Percentiles rank a stretch among this genome's conserved stretches.
phyloP scores from a whole-genome alignment of 1,140 invertebrate genomes.

The Trichonephila inaurata region DNA sequence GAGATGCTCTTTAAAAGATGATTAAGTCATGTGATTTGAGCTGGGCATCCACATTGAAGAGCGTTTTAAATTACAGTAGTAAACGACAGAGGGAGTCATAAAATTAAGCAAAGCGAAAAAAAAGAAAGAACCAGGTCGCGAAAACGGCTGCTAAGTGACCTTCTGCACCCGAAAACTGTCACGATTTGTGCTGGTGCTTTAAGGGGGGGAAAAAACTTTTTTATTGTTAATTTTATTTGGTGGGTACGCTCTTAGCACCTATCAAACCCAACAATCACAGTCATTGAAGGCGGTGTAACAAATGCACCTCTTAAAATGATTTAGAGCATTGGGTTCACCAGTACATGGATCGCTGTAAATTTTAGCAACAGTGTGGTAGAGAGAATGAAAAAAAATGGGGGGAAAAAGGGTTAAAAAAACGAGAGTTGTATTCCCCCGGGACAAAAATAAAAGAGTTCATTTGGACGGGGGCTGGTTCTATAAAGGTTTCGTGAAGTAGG shows the following conservation, averaged over 20 bases:
- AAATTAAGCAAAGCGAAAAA: slow-evolving; percentile 1
- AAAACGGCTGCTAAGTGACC: slow-evolving; percentile 20
- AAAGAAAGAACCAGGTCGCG: slow-evolving; percentile 10
- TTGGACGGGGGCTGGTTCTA: slow-evolving; percentile 21
- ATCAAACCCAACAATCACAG: slow-evolving; percentile 42
- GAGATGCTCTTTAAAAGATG: slow-evolving; percentile 35
- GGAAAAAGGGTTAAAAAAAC: neutral
- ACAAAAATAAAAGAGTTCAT: slow-evolving; percentile 31
- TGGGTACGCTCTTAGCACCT: slow-evolving; percentile 46
- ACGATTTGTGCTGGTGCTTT: slow-evolving; percentile 7
- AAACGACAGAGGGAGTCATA: slow-evolving; percentile 29
- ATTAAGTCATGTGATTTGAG: slow-evolving; percentile 40
- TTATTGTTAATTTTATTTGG: neutral
- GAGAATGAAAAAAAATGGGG: neutral
- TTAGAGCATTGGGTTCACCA: slow-evolving; percentile 1
- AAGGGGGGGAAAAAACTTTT: neutral
- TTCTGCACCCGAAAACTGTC: neutral
- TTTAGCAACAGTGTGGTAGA: neutral
- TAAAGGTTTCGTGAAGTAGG: neutral
- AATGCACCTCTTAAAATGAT: slow-evolving; percentile 67
- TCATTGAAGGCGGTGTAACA: slow-evolving; percentile 58
- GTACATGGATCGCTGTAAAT: neutral
- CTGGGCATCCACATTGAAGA: slow-evolving; percentile 13
- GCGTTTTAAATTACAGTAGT: slow-evolving; percentile 62
- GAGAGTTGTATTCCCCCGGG: neutral